Evolutionary conservation across 2,888 invertebrate genomes (phyloP).

Genomic region (Dynastes tityus): DNA sequence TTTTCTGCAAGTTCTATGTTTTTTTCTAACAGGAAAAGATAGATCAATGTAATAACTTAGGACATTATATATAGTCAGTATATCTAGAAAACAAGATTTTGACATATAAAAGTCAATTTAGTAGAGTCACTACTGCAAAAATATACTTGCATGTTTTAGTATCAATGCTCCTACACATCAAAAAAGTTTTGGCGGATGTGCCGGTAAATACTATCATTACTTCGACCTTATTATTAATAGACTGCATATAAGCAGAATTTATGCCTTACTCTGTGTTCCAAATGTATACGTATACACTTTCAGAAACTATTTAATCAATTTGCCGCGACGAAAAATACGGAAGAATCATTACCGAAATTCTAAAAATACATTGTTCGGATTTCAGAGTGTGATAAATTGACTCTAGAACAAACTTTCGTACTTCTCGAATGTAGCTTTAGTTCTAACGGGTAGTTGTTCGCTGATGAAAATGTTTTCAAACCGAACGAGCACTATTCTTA

Average conservation of each 20-base stretch:
- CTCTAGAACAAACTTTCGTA: neutral
- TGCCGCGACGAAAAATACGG: too few species aligned
- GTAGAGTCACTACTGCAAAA: too few species aligned
- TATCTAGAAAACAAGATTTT: too few species aligned
- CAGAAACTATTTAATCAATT: too few species aligned
- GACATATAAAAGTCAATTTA: too few species aligned
- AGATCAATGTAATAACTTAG: too few species aligned
- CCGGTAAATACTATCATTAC: neutral
- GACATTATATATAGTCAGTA: too few species aligned
- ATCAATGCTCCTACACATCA: neutral
- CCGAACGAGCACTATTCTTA: neutral
- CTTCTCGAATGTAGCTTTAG: neutral
- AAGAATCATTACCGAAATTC: neutral
- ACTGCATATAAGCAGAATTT: too few species aligned
- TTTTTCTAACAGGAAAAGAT: too few species aligned
- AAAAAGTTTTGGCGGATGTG: neutral
- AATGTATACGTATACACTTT: too few species aligned
- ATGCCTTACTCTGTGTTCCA: too few species aligned
- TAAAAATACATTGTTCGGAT: conserved; percentile 2
- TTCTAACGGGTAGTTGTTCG: neutral
- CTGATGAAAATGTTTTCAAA: neutral
- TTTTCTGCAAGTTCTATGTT: too few species aligned
- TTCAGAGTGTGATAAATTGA: neutral
- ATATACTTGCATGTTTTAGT: neutral
- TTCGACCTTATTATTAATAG: neutral